Evolutionary conservation across 2,113 vertebrate species (phyloP).

Genomic region (Hassar affinis): DNA sequence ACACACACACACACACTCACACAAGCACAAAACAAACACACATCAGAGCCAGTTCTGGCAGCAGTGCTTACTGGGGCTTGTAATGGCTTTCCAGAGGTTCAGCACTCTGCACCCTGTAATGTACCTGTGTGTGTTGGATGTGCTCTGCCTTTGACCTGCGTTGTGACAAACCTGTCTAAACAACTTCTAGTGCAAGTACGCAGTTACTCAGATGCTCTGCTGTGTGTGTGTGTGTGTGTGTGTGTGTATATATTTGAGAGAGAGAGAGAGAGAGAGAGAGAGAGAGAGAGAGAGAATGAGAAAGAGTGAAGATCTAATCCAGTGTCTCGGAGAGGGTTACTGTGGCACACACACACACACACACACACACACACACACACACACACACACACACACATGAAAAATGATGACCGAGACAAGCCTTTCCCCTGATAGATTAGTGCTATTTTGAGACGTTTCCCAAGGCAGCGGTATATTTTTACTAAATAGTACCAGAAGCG

Average conservation of each 20-base stretch:
- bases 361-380: not conserved
- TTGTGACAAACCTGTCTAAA: conserved; percentile 27
- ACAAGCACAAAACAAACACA: conserved; percentile 2
- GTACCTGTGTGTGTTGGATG: conserved; percentile 15
- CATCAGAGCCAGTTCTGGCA: conserved; percentile 10
- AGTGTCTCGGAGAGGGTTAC: conserved; percentile 6
- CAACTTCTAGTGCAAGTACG: conserved; percentile 15
- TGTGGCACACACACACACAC: not conserved
- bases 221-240: not conserved
- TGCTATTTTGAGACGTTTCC: not conserved
- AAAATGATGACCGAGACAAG: not conserved
- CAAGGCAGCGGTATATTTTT: not conserved
- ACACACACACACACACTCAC: not conserved
- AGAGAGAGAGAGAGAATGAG: not conserved
- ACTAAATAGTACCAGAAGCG: no score
- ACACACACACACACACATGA: not conserved
- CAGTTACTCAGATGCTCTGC: not conserved
- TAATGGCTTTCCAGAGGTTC: conserved; percentile 49
- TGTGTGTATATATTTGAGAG: not conserved
- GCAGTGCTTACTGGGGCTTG: conserved; percentile 41
- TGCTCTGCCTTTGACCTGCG: conserved; percentile 28
- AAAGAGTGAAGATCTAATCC: not conserved
- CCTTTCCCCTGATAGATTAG: not conserved
- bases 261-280: not conserved
- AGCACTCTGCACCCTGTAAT: conserved; percentile 20